Base-by-base conservation (phyloP, 1,140 invertebrate species). In the Drosophila orosa region DNA sequence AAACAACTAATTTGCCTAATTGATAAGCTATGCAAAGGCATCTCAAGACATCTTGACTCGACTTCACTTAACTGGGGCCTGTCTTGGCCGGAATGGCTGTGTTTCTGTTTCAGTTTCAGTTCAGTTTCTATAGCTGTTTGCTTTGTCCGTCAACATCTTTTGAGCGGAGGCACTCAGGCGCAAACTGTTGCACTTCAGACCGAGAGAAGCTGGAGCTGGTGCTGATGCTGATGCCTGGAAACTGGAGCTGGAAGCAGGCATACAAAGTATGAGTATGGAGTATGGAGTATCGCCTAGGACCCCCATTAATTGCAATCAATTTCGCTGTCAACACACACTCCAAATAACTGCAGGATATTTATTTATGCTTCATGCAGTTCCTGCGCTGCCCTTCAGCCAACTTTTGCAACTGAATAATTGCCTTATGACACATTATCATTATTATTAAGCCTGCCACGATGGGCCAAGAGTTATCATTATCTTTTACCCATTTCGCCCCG, bases 381-480 rank as follows among this genome's bases (percentile, higher is more conserved):
- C 33, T 29, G 55, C 37, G 72, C 37, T 65, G 37, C 67, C 67
- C 67, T 71, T 71, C 67, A 58, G 58, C 68, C 67, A 50, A 61
- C 78, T 82, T 83, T 77, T 84, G 84, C 84, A 87, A 89, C 84
- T 89, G 84, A 89, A 89, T 89, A 89, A 89, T 89, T 89, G 75
- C 85, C 84, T 89, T 89, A 89, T 89, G 84, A 89, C 84, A 89
- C 84, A 89, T 89, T 89, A 89, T 89, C 84, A 89, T 89, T 89
- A 89, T 89, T 83, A 87, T 89, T 84, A 84, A 50, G 63, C 19
- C 55, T 69, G 59, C 35, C 50, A 37, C 24, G 47, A 44, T 44
- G 55, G 59, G 52, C 80, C 63, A 45, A 47, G n/a, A 47, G 58
- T 35, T 33, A 74, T 61, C 45, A 74, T 89, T 80, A 89, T 80